Percentiles rank a stretch among this genome's conserved stretches.
Conservation (phyloP, 2,797 vertebrate genomes). For the Sparus aurata region DNA sequence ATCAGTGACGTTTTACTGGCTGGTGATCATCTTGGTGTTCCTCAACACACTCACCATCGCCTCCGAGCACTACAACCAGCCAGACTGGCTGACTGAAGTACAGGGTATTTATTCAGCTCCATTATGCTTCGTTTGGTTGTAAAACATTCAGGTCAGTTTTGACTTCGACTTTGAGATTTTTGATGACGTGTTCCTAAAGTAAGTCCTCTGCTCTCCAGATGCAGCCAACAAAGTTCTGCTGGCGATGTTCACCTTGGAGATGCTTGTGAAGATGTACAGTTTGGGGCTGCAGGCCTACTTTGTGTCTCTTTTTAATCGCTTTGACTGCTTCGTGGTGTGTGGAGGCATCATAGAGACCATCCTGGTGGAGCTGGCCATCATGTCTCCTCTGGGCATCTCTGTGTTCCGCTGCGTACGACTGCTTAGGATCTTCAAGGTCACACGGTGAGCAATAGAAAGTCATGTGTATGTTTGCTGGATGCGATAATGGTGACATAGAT, state of each 20-base stretch:
- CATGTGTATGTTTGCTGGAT: background rate
- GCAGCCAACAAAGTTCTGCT: slow-evolving; percentile 97
- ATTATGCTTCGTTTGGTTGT: background rate
- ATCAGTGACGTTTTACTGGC: slow-evolving; percentile 97
- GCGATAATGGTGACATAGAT: background rate
- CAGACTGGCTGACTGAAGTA: slow-evolving; percentile 94
- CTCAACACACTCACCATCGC: slow-evolving; percentile 99
- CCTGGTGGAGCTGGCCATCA: slow-evolving; percentile 95
- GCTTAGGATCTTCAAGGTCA: slow-evolving; percentile 97
- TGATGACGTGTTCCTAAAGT: background rate
- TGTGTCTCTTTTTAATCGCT: slow-evolving; percentile 98
- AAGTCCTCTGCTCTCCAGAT: slow-evolving; percentile 79
- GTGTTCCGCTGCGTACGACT: slow-evolving; percentile 98
- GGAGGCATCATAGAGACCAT: slow-evolving; percentile 97
- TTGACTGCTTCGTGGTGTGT: slow-evolving; percentile 98
- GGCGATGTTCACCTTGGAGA: slow-evolving; percentile 97
- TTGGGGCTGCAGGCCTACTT: slow-evolving; percentile 98
- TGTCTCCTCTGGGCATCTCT: slow-evolving; percentile 97
- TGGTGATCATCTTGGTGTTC: slow-evolving; percentile 98
- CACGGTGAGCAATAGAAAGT: slow-evolving; percentile 86
- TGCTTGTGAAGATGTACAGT: slow-evolving; percentile 99
- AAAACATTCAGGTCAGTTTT: background rate
- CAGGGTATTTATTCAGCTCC: slow-evolving; percentile 87
- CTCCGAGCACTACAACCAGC: slow-evolving; percentile 97
- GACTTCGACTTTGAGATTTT: background rate